phyloP scores from a whole-genome alignment of 2,888 invertebrate genomes.

The Amaurobius ferox region DNA sequence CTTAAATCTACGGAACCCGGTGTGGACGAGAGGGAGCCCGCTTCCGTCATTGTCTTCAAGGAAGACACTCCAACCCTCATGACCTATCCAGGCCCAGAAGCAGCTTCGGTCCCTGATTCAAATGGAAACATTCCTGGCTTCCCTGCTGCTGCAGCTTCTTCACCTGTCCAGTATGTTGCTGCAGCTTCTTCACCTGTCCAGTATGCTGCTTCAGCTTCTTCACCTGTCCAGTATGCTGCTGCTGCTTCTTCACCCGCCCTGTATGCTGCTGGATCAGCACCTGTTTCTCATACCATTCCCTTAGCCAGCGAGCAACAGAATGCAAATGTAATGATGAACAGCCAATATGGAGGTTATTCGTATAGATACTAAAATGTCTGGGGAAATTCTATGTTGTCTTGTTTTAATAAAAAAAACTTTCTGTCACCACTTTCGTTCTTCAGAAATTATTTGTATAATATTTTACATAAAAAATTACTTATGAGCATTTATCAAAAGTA shows the following conservation, averaged over 20 bases:
- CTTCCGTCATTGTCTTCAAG: slow-evolving; percentile 68
- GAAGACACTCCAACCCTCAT: slow-evolving; percentile 67
- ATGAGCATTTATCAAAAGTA: too few species aligned
- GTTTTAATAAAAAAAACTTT: neutral
- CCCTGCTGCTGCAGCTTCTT: slow-evolving; percentile 1
- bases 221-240: neutral
- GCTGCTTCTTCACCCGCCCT: slow-evolving; percentile 28
- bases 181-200: neutral
- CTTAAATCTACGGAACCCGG: slow-evolving; percentile 67
- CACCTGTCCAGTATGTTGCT: neutral
- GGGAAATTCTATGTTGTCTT: neutral
- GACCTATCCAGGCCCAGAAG: slow-evolving; percentile 66
- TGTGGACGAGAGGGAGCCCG: slow-evolving; percentile 52
- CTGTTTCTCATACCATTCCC: neutral
- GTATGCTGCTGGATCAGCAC: slow-evolving; percentile 19
- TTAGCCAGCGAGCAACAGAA: neutral
- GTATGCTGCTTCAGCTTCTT: slow-evolving; percentile 4
- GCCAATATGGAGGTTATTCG: slow-evolving; percentile 39
- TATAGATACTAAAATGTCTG: neutral
- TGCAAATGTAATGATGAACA: slow-evolving; percentile 22
- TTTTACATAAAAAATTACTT: too few species aligned
- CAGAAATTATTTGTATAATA: too few species aligned
- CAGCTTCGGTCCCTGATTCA: slow-evolving; percentile 51
- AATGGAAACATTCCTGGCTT: slow-evolving; percentile 50
- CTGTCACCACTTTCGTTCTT: neutral